Conservation (phyloP, 2,113 vertebrate genomes). For the Corvus cornix region DNA sequence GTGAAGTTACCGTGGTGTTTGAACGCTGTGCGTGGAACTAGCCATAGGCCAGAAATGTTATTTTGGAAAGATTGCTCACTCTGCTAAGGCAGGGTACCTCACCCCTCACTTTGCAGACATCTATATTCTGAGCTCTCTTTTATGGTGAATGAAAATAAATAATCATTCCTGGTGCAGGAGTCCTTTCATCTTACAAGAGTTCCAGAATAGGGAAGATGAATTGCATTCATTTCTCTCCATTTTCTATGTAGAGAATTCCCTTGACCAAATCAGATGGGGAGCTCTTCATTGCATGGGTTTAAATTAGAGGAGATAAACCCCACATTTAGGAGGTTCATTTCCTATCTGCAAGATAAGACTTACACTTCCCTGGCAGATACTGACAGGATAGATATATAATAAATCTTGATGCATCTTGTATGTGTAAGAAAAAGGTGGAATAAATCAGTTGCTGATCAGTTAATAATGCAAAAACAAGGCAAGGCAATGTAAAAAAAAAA, state of each 20-base stretch:
- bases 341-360: background rate
- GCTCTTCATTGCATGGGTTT: background rate
- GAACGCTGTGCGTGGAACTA: background rate
- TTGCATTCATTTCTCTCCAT: background rate
- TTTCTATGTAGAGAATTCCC: background rate
- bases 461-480: background rate
- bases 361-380: background rate
- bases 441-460: background rate
- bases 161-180: background rate
- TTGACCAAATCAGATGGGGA: background rate
- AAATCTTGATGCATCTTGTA: background rate
- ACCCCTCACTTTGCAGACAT: background rate
- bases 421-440: background rate
- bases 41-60: background rate
- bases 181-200: background rate
- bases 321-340: background rate
- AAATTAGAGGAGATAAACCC: background rate
- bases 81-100: background rate
- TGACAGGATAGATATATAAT: background rate
- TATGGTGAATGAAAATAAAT: background rate
- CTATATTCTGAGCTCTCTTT: background rate
- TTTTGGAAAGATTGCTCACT: background rate
- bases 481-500: background rate
- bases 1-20: background rate
- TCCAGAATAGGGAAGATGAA: background rate